Conservation (phyloP, 2,797 vertebrate species). For the Pangasius krempfi region DNA sequence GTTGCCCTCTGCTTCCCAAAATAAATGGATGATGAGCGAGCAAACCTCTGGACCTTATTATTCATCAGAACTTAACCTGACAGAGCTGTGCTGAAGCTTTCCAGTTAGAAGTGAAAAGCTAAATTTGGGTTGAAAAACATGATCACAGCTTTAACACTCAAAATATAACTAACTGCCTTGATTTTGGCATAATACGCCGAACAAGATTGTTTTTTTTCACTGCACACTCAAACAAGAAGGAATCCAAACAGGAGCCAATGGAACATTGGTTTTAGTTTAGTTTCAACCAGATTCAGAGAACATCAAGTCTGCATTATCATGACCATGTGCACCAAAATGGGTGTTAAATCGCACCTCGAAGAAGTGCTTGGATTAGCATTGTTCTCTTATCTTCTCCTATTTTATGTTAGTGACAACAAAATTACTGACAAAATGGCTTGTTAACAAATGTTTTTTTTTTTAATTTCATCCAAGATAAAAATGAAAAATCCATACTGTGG, state of each 20-base stretch:
- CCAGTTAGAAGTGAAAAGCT: neutral
- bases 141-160: neutral
- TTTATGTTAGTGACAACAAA: neutral
- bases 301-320: neutral
- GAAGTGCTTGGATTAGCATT: neutral
- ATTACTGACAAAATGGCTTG: neutral
- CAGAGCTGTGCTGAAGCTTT: neutral
- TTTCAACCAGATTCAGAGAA: neutral
- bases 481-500: neutral
- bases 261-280: neutral
- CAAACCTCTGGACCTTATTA: conserved; percentile 32
- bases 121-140: neutral
- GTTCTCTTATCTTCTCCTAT: neutral
- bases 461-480: neutral
- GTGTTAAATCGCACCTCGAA: neutral
- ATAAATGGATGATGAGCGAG: conserved; percentile 41
- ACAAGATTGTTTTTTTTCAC: neutral
- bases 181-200: neutral
- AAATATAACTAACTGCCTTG: neutral
- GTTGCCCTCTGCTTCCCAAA: conserved; percentile 37
- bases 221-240: neutral
- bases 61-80: conserved; percentile 10
- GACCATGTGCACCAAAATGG: neutral
- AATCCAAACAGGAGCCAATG: neutral
- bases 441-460: neutral